Conservation (phyloP, 2,113 vertebrate genomes). For the Oenanthe melanoleuca region DNA sequence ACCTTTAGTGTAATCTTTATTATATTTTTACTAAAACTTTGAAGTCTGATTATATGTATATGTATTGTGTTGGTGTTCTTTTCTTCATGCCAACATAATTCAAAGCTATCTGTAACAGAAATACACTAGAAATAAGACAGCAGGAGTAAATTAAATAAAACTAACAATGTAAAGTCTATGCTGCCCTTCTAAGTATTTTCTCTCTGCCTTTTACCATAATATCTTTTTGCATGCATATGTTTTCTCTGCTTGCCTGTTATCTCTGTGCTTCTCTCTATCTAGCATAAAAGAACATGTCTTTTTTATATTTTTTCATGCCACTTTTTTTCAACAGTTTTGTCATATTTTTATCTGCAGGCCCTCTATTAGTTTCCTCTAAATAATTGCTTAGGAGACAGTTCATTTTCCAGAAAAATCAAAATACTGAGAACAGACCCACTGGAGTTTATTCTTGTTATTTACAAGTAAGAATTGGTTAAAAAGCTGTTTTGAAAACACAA, state of each 20-base stretch:
- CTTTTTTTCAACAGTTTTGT: constrained; percentile 24
- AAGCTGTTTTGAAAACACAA: constrained; percentile 46
- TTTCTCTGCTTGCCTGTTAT: neutral
- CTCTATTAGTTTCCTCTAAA: constrained; percentile 52
- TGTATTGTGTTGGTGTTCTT: neutral
- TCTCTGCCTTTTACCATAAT: neutral
- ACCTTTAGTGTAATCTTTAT: neutral
- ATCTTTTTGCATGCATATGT: neutral
- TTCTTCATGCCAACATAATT: neutral
- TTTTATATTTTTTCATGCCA: neutral
- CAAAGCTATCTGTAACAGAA: neutral
- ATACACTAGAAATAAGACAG: neutral
- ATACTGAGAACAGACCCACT: constrained; percentile 40
- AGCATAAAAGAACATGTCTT: neutral
- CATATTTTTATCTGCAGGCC: constrained; percentile 46
- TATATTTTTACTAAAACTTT: neutral
- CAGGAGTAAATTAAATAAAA: neutral
- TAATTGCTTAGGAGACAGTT: constrained; percentile 57
- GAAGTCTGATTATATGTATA: neutral
- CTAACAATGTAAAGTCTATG: neutral
- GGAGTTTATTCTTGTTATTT: constrained; percentile 24
- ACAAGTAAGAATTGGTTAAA: constrained; percentile 46
- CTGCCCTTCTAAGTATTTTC: neutral
- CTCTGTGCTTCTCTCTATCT: neutral
- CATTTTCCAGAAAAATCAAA: constrained; percentile 68